phyloP scores from a whole-genome alignment of 1,140 invertebrate genomes.

The Panulirus ornatus region DNA sequence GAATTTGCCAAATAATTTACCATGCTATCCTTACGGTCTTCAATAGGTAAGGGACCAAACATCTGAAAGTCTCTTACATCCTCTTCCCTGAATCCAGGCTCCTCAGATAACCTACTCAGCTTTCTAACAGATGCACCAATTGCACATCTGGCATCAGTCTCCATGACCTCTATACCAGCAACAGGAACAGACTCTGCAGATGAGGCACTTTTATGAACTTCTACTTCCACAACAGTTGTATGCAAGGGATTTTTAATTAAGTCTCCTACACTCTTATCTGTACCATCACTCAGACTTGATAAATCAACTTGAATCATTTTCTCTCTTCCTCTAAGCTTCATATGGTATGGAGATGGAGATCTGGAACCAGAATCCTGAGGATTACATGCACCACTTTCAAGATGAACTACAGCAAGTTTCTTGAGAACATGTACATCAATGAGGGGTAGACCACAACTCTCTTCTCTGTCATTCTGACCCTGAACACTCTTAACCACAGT shows the following conservation, averaged over 20 bases:
- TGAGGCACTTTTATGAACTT: constrained; percentile 46
- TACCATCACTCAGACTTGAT: constrained; percentile 52
- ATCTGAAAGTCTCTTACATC: constrained; percentile 67
- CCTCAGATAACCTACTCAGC: constrained; percentile 63
- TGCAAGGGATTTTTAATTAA: constrained; percentile 13
- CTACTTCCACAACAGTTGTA: constrained; percentile 50
- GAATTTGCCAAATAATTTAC: constrained; percentile 69
- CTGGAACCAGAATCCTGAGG: constrained; percentile 21
- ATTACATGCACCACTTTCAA: constrained; percentile 12
- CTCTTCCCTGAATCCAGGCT: constrained; percentile 66
- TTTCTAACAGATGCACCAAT: constrained; percentile 69
- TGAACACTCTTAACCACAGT: not conserved
- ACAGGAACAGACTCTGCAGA: constrained; percentile 6
- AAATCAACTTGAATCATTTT: constrained; percentile 56
- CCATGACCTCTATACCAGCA: constrained; percentile 22
- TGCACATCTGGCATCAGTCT: constrained; percentile 62
- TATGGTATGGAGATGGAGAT: constrained; percentile 54
- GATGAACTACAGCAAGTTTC: constrained; percentile 47
- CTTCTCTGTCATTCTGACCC: constrained; percentile 29
- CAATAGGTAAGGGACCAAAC: constrained; percentile 44
- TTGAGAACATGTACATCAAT: constrained; percentile 44
- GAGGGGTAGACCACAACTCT: not conserved
- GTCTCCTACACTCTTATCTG: not conserved
- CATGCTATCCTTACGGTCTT: constrained; percentile 71
- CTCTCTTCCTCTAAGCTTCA: constrained; percentile 54